A percentile compares a stretch with the other conserved stretches of the same genome.
Evolutionary conservation across 2,113 vertebrate genomes (phyloP).

Genomic region (Charina bottae): DNA sequence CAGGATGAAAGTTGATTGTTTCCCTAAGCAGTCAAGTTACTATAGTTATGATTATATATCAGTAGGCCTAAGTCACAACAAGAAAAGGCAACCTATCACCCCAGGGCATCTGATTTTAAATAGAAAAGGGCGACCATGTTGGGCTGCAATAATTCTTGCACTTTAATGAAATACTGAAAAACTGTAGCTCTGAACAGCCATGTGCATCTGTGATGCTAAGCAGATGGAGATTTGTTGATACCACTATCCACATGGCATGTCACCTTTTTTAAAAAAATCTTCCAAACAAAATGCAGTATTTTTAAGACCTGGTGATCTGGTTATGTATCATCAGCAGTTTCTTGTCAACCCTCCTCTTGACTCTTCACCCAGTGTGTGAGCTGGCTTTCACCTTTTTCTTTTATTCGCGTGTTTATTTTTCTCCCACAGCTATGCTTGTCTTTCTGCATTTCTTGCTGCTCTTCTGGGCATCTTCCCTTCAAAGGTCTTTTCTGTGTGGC

Average conservation of each 20-base stretch:
- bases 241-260: background rate
- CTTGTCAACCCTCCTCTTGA: background rate
- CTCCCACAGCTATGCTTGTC: slow-evolving; percentile 11
- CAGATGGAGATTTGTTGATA: background rate
- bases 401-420: background rate
- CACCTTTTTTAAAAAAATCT: background rate
- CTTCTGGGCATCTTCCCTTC: slow-evolving; percentile 33
- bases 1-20: background rate
- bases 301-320: slow-evolving; percentile 15
- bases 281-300: background rate
- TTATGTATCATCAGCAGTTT: background rate
- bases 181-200: background rate
- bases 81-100: background rate
- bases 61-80: background rate
- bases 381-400: slow-evolving; percentile 27
- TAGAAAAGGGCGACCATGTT: background rate
- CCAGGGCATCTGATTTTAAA: background rate
- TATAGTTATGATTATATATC: background rate
- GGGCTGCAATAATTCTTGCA: background rate
- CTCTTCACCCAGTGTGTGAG: background rate
- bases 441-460: slow-evolving; percentile 36
- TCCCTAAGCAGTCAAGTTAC: background rate
- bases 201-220: background rate
- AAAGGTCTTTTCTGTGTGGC: slow-evolving; percentile 47
- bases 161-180: background rate